Percentiles rank a stretch among this genome's conserved stretches.
Evolutionary conservation across 2,888 invertebrate species (phyloP).

Genomic region (Asteroscopus sphinx): DNA sequence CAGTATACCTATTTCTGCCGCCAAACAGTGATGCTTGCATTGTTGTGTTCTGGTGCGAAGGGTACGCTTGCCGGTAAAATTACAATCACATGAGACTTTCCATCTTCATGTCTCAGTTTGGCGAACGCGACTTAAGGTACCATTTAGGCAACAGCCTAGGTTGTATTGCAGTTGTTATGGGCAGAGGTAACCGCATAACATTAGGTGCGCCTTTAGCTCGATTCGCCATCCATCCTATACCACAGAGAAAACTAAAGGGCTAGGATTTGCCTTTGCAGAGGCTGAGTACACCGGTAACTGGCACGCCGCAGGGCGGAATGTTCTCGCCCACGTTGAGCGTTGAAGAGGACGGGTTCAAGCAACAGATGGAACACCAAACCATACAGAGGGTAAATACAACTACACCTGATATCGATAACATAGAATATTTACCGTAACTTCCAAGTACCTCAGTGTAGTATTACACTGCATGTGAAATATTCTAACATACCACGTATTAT

Average conservation of each 20-base stretch:
- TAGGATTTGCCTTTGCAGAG: constrained; percentile 72
- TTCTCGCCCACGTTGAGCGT: constrained; percentile 84
- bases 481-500: constrained; percentile 68
- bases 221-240: no score
- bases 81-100: no score
- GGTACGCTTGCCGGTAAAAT: no score
- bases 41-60: no score
- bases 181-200: no score
- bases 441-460: constrained; percentile 60
- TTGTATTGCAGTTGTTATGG: no score
- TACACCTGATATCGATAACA: constrained; percentile 40
- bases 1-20: no score
- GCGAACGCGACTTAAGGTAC: no score
- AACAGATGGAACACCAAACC: constrained; percentile 86
- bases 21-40: no score
- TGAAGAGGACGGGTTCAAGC: constrained; percentile 86
- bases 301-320: constrained; percentile 83
- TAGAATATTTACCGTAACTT: constrained; percentile 43
- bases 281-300: constrained; percentile 84
- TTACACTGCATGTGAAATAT: constrained; percentile 70
- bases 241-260: constrained; percentile 42
- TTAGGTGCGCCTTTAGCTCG: no score
- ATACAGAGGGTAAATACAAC: constrained; percentile 85
- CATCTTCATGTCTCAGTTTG: no score
- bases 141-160: no score